phyloP scores from a whole-genome alignment of 2,888 invertebrate genomes.

The Listrodromus nycthemerus region DNA sequence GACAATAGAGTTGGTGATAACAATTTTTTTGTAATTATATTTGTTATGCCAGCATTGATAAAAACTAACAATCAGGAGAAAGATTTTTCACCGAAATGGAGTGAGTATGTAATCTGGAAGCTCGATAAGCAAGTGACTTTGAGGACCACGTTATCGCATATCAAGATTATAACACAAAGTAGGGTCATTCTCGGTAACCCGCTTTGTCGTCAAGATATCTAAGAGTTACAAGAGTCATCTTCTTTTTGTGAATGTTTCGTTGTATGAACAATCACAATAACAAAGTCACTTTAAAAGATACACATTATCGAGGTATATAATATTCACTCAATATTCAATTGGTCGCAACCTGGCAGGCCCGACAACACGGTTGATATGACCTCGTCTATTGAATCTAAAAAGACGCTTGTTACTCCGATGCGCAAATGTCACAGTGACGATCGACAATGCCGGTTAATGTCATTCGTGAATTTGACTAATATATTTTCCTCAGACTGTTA shows the following conservation, averaged over 20 bases:
- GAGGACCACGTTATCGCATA: neutral
- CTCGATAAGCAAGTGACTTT: neutral
- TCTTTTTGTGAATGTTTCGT: neutral
- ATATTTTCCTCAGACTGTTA: neutral
- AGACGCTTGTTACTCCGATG: neutral
- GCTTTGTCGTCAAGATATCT: neutral
- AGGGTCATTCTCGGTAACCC: neutral
- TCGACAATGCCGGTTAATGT: neutral
- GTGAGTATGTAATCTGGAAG: neutral
- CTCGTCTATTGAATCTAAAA: neutral
- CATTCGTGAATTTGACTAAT: neutral
- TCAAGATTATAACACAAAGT: neutral
- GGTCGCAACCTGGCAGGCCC: neutral
- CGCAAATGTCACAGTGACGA: neutral
- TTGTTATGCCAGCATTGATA: neutral
- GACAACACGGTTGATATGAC: neutral
- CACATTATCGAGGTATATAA: neutral
- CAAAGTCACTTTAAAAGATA: conserved; percentile 1
- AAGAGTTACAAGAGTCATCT: neutral
- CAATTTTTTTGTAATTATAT: neutral
- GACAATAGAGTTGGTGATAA: neutral
- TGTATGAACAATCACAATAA: neutral
- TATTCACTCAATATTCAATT: neutral
- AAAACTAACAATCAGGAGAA: neutral
- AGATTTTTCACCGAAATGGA: neutral